Evolutionary conservation across 1,140 invertebrate species (phyloP).

Genomic region (Paracyclopina nana): DNA sequence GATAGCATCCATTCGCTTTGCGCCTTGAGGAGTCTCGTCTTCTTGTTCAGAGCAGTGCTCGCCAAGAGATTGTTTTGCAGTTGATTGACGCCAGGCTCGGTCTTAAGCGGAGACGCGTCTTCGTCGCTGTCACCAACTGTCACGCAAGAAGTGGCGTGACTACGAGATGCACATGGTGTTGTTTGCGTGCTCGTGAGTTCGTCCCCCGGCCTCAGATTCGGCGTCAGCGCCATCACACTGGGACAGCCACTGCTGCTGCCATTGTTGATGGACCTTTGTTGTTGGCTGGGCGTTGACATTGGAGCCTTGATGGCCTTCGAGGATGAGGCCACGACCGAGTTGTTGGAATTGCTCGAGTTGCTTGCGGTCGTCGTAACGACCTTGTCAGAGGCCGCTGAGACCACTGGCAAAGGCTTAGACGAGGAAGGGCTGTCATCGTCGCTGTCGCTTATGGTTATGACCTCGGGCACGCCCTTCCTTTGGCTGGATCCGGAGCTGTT

Average conservation of each 20-base stretch:
- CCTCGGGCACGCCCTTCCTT: constrained; percentile 48
- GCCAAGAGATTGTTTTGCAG: not conserved
- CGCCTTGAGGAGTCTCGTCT: constrained; percentile 38
- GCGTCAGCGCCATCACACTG: constrained; percentile 27
- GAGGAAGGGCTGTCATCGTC: constrained; percentile 50
- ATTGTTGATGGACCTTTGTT: not conserved
- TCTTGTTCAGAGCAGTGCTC: not conserved
- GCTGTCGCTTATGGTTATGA: constrained; percentile 91
- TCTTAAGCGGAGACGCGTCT: constrained; percentile 24
- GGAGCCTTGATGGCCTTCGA: too few relatives aligned
- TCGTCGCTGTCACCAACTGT: constrained; percentile 60
- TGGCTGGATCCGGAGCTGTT: not conserved
- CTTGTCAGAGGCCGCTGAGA: too few relatives aligned
- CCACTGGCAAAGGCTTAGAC: not conserved
- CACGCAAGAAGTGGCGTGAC: constrained; percentile 55
- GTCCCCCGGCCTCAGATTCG: constrained; percentile 12
- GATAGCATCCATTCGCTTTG: constrained; percentile 52
- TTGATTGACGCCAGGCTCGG: not conserved
- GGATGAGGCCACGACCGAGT: constrained; percentile 3
- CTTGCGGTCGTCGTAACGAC: too few relatives aligned
- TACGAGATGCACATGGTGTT: constrained; percentile 26
- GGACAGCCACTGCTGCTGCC: constrained; percentile 24
- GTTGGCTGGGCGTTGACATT: too few relatives aligned
- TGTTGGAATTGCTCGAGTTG: not conserved
- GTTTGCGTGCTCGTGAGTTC: constrained; percentile 29